Evolutionary conservation across 2,797 vertebrate genomes (phyloP), one percentile per base, ranked within the genome.

Genomic region (Mallotus villosus): DNA sequence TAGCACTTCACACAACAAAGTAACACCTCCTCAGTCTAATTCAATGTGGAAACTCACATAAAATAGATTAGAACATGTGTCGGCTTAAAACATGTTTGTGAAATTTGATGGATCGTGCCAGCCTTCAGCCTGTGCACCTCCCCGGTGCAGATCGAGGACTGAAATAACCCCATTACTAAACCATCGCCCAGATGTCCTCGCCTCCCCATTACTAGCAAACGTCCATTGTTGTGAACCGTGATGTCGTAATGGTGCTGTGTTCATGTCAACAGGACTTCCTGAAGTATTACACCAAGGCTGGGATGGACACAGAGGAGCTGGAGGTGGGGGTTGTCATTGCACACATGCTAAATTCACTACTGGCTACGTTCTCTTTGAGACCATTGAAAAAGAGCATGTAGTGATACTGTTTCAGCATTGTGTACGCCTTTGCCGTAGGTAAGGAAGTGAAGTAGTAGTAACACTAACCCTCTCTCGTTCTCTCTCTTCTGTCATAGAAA

Each of bases 261-360:
- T 88, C 89, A 79, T 90, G 86, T 89, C 73, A 75, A 74, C 90
- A 98, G 96, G 96, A 98, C 90, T 96, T 97, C 89, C 90, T 95
- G 71, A 98, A 97, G 88, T 96, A 96, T 88, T 95, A 93, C 82
- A 93, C 93, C 75, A 96, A 96, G 92, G 96, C 95, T 77, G 95
- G 94, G 78, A 94, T 94, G 93, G 93, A 96, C 84, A 96, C 92
- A 0, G 90, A 93, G 73, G 94, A 96, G 80, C 75, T 98, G 73
- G 94, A 97, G 95, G 96, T 98, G 86, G 74, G 88, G 84, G 63
- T 73, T 22, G 65, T 24, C 7, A 60, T 55, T 11, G 29, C 51
- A 29, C 57, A 41, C 55, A 67, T 6, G 11, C 27, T 8, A 1
- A 74, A 67, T 71, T 32, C 34, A 19, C n/a, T 16, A 12, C 2